phyloP scores from a whole-genome alignment of 2,888 invertebrate genomes.

The Polydrusus tereticollis region DNA sequence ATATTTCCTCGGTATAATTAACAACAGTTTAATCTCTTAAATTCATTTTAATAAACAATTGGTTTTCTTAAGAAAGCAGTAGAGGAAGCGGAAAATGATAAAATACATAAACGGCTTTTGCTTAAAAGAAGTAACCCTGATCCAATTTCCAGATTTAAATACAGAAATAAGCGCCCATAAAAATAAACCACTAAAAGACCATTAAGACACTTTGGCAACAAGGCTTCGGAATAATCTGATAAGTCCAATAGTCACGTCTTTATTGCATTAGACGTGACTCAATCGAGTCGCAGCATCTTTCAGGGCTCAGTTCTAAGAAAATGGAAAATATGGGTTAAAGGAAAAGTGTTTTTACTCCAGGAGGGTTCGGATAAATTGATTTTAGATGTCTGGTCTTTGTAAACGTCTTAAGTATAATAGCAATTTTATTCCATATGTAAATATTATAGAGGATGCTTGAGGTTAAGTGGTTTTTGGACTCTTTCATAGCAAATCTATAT shows the following conservation, averaged over 20 bases:
- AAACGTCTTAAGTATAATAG: conserved; percentile 1
- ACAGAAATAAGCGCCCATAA: not conserved
- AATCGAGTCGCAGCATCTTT: conserved; percentile 22
- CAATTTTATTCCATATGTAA: not conserved
- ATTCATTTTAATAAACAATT: too few species aligned
- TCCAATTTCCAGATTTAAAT: not conserved
- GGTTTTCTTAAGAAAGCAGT: too few species aligned
- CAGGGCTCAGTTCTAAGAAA: conserved; percentile 8
- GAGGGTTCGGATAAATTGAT: conserved; percentile 10
- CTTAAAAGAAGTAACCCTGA: not conserved
- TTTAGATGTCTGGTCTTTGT: conserved; percentile 4
- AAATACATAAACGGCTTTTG: too few species aligned
- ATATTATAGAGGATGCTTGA: not conserved
- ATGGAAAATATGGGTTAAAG: conserved; percentile 3
- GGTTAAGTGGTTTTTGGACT: not conserved
- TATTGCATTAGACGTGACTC: conserved; percentile 31
- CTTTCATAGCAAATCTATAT: too few species aligned
- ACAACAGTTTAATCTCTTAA: too few species aligned
- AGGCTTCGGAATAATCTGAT: conserved; percentile 16
- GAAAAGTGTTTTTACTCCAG: conserved; percentile 13
- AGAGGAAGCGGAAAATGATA: too few species aligned
- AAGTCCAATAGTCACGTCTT: conserved; percentile 32
- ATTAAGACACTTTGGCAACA: conserved; percentile 10
- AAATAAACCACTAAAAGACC: not conserved
- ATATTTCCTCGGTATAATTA: too few species aligned